These are phyloP conservation scores for Lagopus leucura DNA, from an alignment of 2,113 vertebrate genomes.

Conservation along the genomic window DNA sequence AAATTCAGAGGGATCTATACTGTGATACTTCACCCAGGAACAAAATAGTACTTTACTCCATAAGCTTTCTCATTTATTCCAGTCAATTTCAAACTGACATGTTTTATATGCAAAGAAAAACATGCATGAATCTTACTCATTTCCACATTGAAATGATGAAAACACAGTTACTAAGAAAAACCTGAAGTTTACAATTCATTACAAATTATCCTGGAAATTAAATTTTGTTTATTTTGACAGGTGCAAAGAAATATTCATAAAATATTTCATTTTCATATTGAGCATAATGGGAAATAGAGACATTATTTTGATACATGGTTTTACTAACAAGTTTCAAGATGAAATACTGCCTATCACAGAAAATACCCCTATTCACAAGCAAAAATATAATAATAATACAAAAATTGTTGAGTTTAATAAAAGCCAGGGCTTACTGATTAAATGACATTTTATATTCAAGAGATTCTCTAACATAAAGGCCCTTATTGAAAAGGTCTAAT, in stretches of 20 bases:
- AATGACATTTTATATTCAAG: constrained; percentile 67
- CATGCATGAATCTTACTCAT: constrained; percentile 23
- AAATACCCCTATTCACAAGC: constrained; percentile 46
- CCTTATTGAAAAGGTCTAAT: constrained; percentile 49
- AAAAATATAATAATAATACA: constrained; percentile 3
- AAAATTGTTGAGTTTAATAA: constrained; percentile 54
- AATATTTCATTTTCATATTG: constrained; percentile 35
- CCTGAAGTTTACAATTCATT: constrained; percentile 12
- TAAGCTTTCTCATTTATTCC: not conserved
- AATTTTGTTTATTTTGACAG: constrained; percentile 59
- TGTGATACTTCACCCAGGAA: not conserved
- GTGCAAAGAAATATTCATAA: constrained; percentile 13
- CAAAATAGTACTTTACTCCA: not conserved
- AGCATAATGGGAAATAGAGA: constrained; percentile 25
- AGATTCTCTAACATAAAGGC: constrained; percentile 32
- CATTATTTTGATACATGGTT: constrained; percentile 55
- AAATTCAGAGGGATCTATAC: not conserved
- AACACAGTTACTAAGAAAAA: constrained; percentile 11
- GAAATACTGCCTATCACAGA: constrained; percentile 46
- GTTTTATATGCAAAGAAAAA: not conserved
- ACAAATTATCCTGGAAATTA: constrained; percentile 49
- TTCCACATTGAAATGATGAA: constrained; percentile 7
- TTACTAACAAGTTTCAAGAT: constrained; percentile 55
- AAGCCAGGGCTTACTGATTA: constrained; percentile 47
- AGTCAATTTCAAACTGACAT: not conserved